A percentile compares a stretch with the other conserved stretches of the same genome.
Evolutionary conservation across 1,140 invertebrate species (phyloP).

Genomic region (Drosophila orena): DNA sequence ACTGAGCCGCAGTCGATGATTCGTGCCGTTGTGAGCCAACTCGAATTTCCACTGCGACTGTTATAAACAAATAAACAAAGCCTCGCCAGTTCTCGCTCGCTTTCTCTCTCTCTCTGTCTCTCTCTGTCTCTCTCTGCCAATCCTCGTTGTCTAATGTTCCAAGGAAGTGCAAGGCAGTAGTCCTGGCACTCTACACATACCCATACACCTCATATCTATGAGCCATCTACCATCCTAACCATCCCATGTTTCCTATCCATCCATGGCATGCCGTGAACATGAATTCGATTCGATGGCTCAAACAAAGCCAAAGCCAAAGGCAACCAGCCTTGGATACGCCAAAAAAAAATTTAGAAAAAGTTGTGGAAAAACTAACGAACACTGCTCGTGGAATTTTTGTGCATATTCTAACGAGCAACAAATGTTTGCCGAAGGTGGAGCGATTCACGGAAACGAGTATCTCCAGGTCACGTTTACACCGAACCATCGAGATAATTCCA

Average conservation of each 20-base stretch:
- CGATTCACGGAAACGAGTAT: neutral
- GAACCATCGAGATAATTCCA: neutral
- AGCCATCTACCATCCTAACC: neutral
- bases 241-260: neutral
- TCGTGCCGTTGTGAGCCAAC: constrained; percentile 48
- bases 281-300: constrained; percentile 58
- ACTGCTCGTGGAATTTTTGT: constrained; percentile 9
- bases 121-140: neutral
- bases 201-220: constrained; percentile 7
- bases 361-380: neutral
- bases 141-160: constrained; percentile 51
- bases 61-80: constrained; percentile 75
- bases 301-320: constrained; percentile 56
- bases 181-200: constrained; percentile 48
- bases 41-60: constrained; percentile 55
- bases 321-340: constrained; percentile 63
- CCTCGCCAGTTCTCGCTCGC: constrained; percentile 2
- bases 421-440: constrained; percentile 35
- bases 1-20: constrained; percentile 49
- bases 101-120: constrained; percentile 3
- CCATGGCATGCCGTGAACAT: constrained; percentile 49
- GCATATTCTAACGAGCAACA: constrained; percentile 43
- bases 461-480: neutral
- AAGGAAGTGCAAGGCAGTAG: constrained; percentile 62
- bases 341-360: constrained; percentile 7